Conservation (phyloP, 2,113 vertebrate species). For the Cercopithecus mona region DNA sequence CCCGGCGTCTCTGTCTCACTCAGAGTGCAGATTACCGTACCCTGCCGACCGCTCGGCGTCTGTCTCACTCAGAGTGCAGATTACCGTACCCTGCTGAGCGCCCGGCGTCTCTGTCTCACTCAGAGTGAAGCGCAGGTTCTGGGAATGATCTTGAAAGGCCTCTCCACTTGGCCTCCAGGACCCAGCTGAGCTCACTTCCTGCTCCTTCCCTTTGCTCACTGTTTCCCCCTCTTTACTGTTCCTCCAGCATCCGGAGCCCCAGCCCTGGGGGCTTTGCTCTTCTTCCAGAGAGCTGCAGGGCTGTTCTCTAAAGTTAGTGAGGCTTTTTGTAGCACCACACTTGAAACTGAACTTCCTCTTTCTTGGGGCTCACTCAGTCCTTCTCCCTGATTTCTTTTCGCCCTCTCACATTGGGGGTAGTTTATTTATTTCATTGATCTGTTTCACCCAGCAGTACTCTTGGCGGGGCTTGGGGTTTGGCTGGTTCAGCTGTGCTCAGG, state of each 20-base stretch:
- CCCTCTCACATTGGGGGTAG: neutral
- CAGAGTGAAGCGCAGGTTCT: neutral
- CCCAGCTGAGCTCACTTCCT: neutral
- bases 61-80: too few relatives aligned
- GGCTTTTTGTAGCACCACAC: neutral
- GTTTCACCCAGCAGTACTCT: neutral
- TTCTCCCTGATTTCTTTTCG: neutral
- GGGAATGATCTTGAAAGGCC: neutral
- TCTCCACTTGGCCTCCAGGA: neutral
- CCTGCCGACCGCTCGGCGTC: too few relatives aligned
- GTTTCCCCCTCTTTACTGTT: neutral
- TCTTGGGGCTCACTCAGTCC: too few relatives aligned
- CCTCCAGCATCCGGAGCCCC: fast-evolving
- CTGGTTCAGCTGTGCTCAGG: neutral
- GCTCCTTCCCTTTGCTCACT: neutral
- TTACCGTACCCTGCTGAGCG: too few relatives aligned
- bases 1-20: too few relatives aligned
- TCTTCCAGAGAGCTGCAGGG: too few relatives aligned
- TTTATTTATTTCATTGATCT: neutral
- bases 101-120: too few relatives aligned
- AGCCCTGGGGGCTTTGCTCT: neutral
- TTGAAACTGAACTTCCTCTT: neutral
- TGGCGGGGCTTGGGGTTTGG: fast-evolving
- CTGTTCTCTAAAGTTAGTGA: neutral
- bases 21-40: too few relatives aligned